Evolutionary conservation across 2,113 vertebrate genomes (phyloP).

Genomic region (Genyomyrus donnyi): DNA sequence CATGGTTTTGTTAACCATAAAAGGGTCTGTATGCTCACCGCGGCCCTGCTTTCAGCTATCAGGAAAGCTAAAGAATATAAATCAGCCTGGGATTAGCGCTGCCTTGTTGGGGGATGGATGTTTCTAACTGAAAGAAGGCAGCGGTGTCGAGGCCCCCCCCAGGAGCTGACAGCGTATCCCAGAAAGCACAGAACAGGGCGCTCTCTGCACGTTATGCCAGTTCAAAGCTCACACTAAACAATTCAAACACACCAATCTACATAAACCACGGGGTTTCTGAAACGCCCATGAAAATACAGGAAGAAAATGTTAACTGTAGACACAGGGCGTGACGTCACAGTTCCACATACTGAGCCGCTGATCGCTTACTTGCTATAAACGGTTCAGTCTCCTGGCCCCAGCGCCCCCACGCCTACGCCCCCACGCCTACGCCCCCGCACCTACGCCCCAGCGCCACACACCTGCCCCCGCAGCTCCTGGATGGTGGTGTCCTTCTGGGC

Average conservation of each 20-base stretch:
- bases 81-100: background rate
- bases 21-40: background rate
- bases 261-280: background rate
- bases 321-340: background rate
- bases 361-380: background rate
- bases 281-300: background rate
- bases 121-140: background rate
- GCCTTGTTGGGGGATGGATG: background rate
- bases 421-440: fast-evolving
- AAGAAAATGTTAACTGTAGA: background rate
- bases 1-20: slow-evolving; percentile 1
- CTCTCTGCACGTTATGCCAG: background rate
- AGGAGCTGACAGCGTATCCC: background rate
- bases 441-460: slow-evolving; percentile 28
- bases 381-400: background rate
- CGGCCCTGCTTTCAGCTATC: background rate
- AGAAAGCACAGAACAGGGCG: background rate
- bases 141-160: background rate
- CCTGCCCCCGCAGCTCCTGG: slow-evolving; percentile 69
- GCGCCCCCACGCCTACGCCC: too few relatives aligned
- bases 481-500: slow-evolving; percentile 66
- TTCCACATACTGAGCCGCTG: background rate
- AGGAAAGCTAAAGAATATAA: background rate
- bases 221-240: background rate
- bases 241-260: background rate